Evolutionary conservation across 2,797 vertebrate genomes (phyloP).

Genomic region (Carapus acus): DNA sequence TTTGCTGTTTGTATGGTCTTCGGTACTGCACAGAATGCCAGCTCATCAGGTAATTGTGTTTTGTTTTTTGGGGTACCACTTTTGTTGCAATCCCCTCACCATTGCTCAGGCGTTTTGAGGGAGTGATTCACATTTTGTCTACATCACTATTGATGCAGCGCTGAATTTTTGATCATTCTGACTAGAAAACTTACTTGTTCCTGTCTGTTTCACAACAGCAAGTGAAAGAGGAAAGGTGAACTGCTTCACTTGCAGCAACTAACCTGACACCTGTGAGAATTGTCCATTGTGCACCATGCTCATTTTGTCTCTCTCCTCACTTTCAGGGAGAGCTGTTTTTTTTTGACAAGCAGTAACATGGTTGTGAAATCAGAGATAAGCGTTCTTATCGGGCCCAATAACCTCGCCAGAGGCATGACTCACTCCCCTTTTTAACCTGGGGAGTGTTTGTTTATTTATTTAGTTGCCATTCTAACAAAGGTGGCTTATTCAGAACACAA

Average conservation of each 20-base stretch:
- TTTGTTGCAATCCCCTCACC: no score
- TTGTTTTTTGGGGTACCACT: no score
- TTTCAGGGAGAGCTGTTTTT: constrained; percentile 1
- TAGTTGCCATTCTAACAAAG: no score
- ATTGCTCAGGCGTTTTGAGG: no score
- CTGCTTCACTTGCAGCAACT: constrained; percentile 42
- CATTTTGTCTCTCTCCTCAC: constrained; percentile 6
- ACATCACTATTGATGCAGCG: no score
- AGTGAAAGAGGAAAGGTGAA: constrained; percentile 44
- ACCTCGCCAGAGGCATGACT: constrained; percentile 22
- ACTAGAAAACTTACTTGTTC: neutral
- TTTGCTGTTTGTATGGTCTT: no score
- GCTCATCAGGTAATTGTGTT: no score
- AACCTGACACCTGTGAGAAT: constrained; percentile 63
- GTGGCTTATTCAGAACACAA: no score
- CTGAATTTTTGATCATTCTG: no score
- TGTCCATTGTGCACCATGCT: constrained; percentile 32
- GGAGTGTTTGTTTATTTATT: neutral
- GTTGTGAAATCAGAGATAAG: constrained; percentile 21
- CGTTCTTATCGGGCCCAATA: constrained; percentile 5
- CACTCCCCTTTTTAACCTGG: constrained; percentile 17
- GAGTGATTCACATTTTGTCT: no score
- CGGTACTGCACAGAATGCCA: no score
- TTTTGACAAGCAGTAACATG: constrained; percentile 25
- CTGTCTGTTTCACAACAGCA: constrained; percentile 1